Evolutionary conservation across 2,113 vertebrate species (phyloP).

Genomic region (Edolisoma coerulescens): DNA sequence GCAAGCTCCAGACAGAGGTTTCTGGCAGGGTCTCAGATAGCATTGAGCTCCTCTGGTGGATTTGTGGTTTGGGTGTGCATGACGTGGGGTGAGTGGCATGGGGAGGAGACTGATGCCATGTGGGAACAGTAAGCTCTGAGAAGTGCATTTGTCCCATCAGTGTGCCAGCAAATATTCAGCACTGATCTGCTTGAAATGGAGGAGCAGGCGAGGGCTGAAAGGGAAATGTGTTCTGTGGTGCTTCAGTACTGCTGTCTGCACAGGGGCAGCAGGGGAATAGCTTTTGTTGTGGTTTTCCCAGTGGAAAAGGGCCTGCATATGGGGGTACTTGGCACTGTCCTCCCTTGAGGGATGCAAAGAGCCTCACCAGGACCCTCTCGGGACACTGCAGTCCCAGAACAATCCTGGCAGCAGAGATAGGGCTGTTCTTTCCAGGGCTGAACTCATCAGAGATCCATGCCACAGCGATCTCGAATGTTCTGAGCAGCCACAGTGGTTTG

Average conservation of each 20-base stretch:
- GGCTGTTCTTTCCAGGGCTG: neutral
- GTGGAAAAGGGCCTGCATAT: neutral
- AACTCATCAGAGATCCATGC: neutral
- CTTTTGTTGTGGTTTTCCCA: neutral
- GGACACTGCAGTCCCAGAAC: neutral
- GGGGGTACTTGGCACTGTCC: neutral
- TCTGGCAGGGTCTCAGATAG: neutral
- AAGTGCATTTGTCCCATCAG: neutral
- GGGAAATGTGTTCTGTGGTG: neutral
- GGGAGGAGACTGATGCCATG: rapidly evolving
- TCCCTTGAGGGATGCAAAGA: neutral
- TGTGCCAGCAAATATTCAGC: neutral
- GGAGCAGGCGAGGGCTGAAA: neutral
- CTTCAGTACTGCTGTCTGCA: neutral
- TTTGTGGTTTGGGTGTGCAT: neutral
- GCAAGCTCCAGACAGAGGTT: neutral
- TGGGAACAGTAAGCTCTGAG: neutral
- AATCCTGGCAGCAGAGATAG: neutral
- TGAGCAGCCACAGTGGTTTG: neutral
- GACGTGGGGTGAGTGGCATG: neutral
- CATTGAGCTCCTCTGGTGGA: neutral
- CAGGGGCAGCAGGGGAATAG: neutral
- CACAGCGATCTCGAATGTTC: rapidly evolving
- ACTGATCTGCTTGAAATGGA: neutral
- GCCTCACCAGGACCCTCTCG: neutral